These are phyloP conservation scores for Cephus runcator DNA, from an alignment of 2,888 invertebrate genomes.

Conservation along the genomic window DNA sequence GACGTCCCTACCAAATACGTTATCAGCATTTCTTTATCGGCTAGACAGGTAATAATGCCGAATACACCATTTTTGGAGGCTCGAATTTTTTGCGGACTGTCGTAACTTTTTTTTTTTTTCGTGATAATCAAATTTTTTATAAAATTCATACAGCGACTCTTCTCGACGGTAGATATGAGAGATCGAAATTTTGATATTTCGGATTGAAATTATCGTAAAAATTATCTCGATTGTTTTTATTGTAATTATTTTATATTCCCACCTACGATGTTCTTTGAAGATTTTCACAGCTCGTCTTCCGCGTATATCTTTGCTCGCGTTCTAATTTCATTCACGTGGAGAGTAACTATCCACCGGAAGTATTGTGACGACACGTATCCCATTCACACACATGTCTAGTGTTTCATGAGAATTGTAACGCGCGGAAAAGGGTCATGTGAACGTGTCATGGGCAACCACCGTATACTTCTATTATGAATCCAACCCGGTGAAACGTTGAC, in stretches of 20 bases:
- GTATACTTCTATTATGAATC: conserved; percentile 51
- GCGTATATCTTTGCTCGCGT: conserved; percentile 30
- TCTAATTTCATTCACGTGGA: conserved; percentile 25
- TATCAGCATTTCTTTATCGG: background rate
- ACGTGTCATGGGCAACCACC: conserved; percentile 60
- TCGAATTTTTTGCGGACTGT: background rate
- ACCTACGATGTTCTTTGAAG: background rate
- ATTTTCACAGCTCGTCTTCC: conserved; percentile 17
- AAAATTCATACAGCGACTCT: background rate
- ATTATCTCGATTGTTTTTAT: background rate
- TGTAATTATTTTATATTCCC: background rate
- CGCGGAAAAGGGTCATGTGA: conserved; percentile 64
- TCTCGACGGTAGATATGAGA: background rate
- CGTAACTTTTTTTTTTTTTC: background rate
- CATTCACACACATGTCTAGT: conserved; percentile 54
- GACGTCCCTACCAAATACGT: background rate
- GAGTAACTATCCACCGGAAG: conserved; percentile 58
- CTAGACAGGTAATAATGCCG: background rate
- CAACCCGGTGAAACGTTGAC: conserved; percentile 57
- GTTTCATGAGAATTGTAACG: conserved; percentile 64
- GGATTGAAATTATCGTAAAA: background rate
- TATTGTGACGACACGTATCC: conserved; percentile 61
- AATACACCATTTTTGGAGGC: background rate
- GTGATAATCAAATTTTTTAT: background rate
- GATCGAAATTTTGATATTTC: background rate